Evolutionary conservation across 2,888 invertebrate species (phyloP), one percentile per base, ranked within the genome.

Genomic region (Drosophila meridiana): DNA sequence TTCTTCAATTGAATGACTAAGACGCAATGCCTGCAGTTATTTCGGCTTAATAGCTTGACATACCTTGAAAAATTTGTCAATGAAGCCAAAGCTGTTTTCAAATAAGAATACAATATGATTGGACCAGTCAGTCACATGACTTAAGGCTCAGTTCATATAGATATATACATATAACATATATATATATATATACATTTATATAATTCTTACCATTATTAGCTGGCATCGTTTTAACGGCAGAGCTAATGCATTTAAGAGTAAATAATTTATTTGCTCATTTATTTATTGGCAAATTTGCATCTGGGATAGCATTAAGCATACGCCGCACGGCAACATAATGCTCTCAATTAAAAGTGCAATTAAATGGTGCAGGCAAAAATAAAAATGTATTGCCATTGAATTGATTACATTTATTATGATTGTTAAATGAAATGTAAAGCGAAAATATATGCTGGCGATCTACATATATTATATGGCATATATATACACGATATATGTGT

Each of bases 341-440:
- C 58, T 34, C 43, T 28, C 76, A 85, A 88, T 86, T 83, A 81
- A 79, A 74, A 75, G 38, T 72, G 67, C 79, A 78, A 88, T 88
- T 88, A 77, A 74, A 72, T 57, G 61, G 20, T 14, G 6, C 52
- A 45, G 34, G 50, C 30, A 38, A 36, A 36, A 45, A 50, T 45
- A 52, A 65, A 73, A 47, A 48, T 32, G 42, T 61, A 62, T 69
- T 74, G 56, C 64, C 78, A 81, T 76, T 70, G 68, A 83, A 79
- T 77, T 83, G 73, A 83, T 86, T 82, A 65, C 61, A 56, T 20
- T 52, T 61, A 73, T 70, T 76, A 52, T 73, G 66, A 63, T 76
- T 64, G 63, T 60, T 40, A 57, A 69, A 66, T 81, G 38, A 71
- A 67, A 73, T 76, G 79, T 63, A 57, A 67, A 69, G 66, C 30